These are phyloP conservation scores for Eutrigla gurnardus DNA, from an alignment of 2,797 vertebrate species.

Conservation along the genomic window DNA sequence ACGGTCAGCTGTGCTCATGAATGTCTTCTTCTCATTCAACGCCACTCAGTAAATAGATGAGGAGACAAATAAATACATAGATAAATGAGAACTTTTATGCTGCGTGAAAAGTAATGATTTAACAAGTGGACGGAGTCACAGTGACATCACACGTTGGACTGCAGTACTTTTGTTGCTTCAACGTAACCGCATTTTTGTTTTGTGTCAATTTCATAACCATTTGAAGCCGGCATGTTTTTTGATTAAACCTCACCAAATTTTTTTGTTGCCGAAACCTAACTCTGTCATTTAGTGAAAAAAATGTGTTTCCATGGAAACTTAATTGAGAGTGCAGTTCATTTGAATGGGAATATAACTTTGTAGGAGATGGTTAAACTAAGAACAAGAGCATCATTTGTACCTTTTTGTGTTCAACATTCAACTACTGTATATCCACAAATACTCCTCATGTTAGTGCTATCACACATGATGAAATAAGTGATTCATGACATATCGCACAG, in stretches of 20 bases:
- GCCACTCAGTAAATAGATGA: background rate
- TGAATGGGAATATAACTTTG: too few relatives aligned
- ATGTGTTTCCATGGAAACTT: too few relatives aligned
- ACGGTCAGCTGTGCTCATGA: background rate
- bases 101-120: background rate
- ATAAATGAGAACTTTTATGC: background rate
- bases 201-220: too few relatives aligned
- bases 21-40: background rate
- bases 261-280: too few relatives aligned
- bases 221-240: too few relatives aligned
- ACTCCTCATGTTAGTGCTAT: background rate
- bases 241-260: too few relatives aligned
- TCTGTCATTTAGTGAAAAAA: too few relatives aligned
- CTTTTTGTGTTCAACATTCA: background rate
- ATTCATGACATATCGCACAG: constrained; percentile 2
- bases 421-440: background rate
- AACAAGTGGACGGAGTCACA: background rate
- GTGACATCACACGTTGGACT: background rate
- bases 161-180: background rate
- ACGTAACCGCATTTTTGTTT: background rate
- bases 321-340: too few relatives aligned
- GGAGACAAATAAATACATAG: background rate
- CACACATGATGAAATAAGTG: background rate
- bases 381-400: background rate
- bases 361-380: background rate